A percentile compares a stretch with the other conserved stretches of the same genome.
phyloP scores from a whole-genome alignment of 2,113 vertebrate species.

The Lophura nycthemera region DNA sequence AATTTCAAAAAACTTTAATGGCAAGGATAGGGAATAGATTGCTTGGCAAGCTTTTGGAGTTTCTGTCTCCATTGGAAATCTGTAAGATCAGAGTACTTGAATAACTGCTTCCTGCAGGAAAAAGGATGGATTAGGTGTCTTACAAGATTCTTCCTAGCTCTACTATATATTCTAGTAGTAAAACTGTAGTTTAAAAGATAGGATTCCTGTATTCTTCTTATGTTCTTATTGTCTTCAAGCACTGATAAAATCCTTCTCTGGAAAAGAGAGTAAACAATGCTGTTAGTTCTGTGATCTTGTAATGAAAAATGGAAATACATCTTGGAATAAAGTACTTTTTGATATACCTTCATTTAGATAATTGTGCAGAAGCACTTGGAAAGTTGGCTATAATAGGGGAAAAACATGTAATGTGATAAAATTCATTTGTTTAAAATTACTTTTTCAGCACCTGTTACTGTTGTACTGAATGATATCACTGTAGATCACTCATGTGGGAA shows the following conservation, averaged over 20 bases:
- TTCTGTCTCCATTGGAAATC: constrained; percentile 42
- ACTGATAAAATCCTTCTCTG: constrained; percentile 32
- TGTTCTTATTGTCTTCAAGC: not conserved
- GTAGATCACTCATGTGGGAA: constrained; percentile 28
- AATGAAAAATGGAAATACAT: constrained; percentile 51
- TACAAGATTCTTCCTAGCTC: constrained; percentile 2
- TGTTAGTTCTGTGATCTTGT: constrained; percentile 24
- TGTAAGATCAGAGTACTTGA: constrained; percentile 28
- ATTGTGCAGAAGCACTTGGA: constrained; percentile 1
- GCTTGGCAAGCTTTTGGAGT: constrained; percentile 40
- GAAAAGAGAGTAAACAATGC: constrained; percentile 34
- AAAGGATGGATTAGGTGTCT: constrained; percentile 32
- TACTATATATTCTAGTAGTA: constrained; percentile 16
- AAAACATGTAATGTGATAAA: constrained; percentile 47
- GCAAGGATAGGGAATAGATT: constrained; percentile 29
- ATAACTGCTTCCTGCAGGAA: constrained; percentile 19
- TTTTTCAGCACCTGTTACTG: not conserved
- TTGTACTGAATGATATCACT: constrained; percentile 21
- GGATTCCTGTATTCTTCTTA: not conserved
- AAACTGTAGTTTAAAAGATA: constrained; percentile 22
- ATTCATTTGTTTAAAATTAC: constrained; percentile 62
- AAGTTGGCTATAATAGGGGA: constrained; percentile 20
- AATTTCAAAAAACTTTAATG: constrained; percentile 53
- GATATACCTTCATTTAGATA: constrained; percentile 41
- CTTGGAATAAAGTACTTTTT: constrained; percentile 48